A percentile compares a stretch with the other conserved stretches of the same genome.
Conservation (phyloP, 2,888 invertebrate species). For the Sicus ferrugineus region DNA sequence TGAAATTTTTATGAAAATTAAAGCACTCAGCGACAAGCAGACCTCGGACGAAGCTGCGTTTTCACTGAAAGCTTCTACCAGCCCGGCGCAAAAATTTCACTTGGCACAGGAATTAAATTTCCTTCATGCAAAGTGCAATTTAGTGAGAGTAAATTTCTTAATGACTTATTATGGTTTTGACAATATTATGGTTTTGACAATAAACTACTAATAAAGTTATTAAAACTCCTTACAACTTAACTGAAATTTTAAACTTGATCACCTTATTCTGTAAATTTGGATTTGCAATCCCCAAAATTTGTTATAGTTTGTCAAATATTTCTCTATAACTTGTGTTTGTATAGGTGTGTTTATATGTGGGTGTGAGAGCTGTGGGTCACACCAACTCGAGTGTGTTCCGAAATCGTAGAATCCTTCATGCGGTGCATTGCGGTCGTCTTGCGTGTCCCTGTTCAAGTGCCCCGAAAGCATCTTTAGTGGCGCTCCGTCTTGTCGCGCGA, state of each 20-base stretch:
- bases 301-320: no score
- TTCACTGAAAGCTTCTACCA: conserved; percentile 55
- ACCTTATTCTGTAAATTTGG: conserved; percentile 38
- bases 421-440: not conserved
- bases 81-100: conserved; percentile 47
- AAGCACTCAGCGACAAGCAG: conserved; percentile 44
- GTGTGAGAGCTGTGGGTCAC: conserved; percentile 17
- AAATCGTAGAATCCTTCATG: conserved; percentile 20
- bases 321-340: not conserved
- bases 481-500: conserved; percentile 47
- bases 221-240: conserved; percentile 3
- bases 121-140: not conserved
- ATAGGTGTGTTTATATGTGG: conserved; percentile 21
- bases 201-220: conserved; percentile 8
- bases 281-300: no score
- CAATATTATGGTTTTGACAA: no score
- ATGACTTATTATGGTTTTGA: no score
- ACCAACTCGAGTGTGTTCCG: conserved; percentile 1
- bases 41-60: conserved; percentile 1
- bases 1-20: conserved; percentile 32
- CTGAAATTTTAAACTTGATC: conserved; percentile 49
- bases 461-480: conserved; percentile 21
- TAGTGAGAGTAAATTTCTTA: no score
- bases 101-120: conserved; percentile 22
- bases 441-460: not conserved